phyloP scores from a whole-genome alignment of 37 sponge, comb jelly and placozoan genomes.

The Hexactinellida sp. region DNA sequence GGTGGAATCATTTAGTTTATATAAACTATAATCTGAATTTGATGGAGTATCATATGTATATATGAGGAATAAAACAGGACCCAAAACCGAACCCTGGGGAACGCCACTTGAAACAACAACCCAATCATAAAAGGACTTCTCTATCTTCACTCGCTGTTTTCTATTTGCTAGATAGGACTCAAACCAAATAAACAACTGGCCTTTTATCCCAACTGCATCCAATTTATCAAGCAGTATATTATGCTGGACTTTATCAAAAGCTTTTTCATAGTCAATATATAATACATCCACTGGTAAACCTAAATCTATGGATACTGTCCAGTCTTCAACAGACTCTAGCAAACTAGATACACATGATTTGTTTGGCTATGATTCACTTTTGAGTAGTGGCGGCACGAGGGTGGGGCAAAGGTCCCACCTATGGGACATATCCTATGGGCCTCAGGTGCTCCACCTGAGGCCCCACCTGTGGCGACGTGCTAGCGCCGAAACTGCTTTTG shows the following conservation, averaged over 20 bases:
- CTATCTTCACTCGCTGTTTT: slow-evolving; percentile 15
- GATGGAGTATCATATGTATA: slow-evolving; percentile 25
- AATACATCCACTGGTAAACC: slow-evolving; percentile 17
- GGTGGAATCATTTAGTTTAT: neutral
- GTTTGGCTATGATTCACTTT: no score
- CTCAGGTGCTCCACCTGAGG: no score
- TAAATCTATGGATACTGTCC: slow-evolving; percentile 19
- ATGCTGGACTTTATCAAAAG: slow-evolving; percentile 27
- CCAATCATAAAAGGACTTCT: slow-evolving; percentile 22
- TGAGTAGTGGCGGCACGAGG: no score
- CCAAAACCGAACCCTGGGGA: slow-evolving; percentile 33
- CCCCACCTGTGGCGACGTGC: no score
- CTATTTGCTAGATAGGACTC: slow-evolving; percentile 14
- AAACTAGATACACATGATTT: no score
- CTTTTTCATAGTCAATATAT: slow-evolving; percentile 24
- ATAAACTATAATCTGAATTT: slow-evolving; percentile 4
- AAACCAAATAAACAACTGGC: slow-evolving; percentile 23
- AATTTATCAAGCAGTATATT: slow-evolving; percentile 18
- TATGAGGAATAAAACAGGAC: slow-evolving; percentile 27
- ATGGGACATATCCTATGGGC: no score
- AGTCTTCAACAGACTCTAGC: slow-evolving; percentile 23
- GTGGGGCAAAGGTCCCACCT: no score
- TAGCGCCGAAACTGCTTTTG: no score
- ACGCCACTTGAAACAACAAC: slow-evolving; percentile 19
- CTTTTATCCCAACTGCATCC: slow-evolving; percentile 22